Evolutionary conservation across 2,888 invertebrate species (phyloP), one percentile per base, ranked within the genome.

Genomic region (Lasioglossum figueresi): DNA sequence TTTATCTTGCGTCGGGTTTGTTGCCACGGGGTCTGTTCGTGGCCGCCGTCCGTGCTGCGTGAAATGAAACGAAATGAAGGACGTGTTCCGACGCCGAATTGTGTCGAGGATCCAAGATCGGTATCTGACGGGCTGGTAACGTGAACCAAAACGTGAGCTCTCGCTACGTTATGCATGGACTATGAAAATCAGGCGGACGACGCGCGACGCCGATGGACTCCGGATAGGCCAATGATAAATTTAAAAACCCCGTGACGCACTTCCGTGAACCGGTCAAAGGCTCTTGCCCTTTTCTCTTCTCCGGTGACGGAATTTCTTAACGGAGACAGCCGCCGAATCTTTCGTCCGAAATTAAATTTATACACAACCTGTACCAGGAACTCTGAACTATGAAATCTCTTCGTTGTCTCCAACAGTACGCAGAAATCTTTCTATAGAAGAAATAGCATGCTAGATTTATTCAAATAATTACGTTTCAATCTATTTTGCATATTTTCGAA

Each of bases 91-190:
- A 83, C 89, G 89, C 87, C 90, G 88, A 93, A 93, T 93, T 91
- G 92, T 93, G 93, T 93, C 92, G 93, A 94, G 93, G 92, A 93
- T 94, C 90, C 92, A 87, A 91, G 92, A 92, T 90, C 75, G 78
- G 70, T 85, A 90, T 87, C 88, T 86, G 45, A 45, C 56, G 43
- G 72, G 52, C 27, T 19, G 82, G 76, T 72, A 82, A 74, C 63
- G 85, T 52, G 79, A 71, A 85, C 73, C 31, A 78, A 85, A 79
- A 86, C 73, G 82, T 76, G 82, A 76, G 37, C 74, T 63, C 74
- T 63, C 45, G 77, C n/a, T 68, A 56, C 27, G n/a, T 52, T 79
- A 70, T 76, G 77, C 78, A 68, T 45, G 70, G 27, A 3, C 52
- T 6, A 3, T 34, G 59, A 80, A 59, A 80, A 16, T 80, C 16